Conservation (phyloP, 2,888 invertebrate genomes). For the Augochlorella aurata region DNA sequence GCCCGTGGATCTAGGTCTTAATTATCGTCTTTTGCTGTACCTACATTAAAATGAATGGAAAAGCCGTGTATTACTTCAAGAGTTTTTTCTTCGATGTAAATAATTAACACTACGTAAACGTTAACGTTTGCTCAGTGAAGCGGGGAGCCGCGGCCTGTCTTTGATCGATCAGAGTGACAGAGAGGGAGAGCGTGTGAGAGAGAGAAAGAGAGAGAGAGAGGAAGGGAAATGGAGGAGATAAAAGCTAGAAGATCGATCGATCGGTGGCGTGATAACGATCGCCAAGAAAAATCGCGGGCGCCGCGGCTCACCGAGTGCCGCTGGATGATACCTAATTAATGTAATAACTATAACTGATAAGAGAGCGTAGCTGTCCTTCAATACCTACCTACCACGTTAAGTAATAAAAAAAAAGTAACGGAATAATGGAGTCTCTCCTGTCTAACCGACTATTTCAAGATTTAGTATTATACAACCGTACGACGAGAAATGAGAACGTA, state of each 20-base stretch:
- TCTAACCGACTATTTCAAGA: constrained; percentile 77
- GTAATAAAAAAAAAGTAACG: constrained; percentile 71
- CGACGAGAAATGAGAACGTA: constrained; percentile 50
- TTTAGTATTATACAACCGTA: constrained; percentile 75
- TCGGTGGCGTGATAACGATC: neutral
- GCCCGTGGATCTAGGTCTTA: constrained; percentile 58
- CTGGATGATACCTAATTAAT: constrained; percentile 78
- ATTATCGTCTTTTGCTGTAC: constrained; percentile 74
- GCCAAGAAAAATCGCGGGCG: neutral
- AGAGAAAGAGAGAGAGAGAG: neutral
- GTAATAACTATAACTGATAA: constrained; percentile 77
- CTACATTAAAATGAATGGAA: constrained; percentile 67
- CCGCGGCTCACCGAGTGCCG: constrained; percentile 60
- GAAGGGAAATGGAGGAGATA: neutral
- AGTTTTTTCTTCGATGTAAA: constrained; percentile 80
- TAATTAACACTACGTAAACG: constrained; percentile 78
- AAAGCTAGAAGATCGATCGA: neutral
- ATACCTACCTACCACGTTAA: constrained; percentile 78
- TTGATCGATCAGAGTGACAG: constrained; percentile 9
- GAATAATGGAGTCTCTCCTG: constrained; percentile 76
- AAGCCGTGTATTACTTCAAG: constrained; percentile 76
- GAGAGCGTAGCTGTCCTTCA: constrained; percentile 80
- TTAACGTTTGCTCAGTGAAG: constrained; percentile 67
- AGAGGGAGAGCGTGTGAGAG: neutral
- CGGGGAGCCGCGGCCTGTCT: constrained; percentile 40